A percentile compares a stretch with the other conserved stretches of the same genome.
phyloP scores from a whole-genome alignment of 2,888 invertebrate species.

The Latrodectus elegans region DNA sequence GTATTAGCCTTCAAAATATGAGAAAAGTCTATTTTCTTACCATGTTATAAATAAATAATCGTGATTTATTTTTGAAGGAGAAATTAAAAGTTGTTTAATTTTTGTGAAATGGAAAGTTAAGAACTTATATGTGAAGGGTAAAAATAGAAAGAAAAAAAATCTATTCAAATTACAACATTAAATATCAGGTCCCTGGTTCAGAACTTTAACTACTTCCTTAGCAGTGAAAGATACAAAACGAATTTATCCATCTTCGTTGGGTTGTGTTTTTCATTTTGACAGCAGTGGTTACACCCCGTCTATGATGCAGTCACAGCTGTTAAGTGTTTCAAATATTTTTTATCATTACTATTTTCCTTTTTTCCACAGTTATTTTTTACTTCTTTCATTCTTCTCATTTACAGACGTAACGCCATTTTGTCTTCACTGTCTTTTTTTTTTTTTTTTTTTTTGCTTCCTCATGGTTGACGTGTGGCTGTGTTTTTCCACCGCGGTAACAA shows the following conservation, averaged over 20 bases:
- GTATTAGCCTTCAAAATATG: no score
- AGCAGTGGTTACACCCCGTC: slow-evolving; percentile 44
- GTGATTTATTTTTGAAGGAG: no score
- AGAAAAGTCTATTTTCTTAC: no score
- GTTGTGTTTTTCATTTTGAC: slow-evolving; percentile 44
- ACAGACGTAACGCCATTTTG: not conserved
- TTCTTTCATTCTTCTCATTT: not conserved
- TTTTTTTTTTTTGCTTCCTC: not conserved
- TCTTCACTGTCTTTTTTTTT: no score
- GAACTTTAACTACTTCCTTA: not conserved
- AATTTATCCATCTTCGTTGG: slow-evolving; percentile 29
- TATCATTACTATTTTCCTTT: slow-evolving; percentile 2
- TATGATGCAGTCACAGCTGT: slow-evolving; percentile 49
- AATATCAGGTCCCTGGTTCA: no score
- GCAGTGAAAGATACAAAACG: slow-evolving; percentile 6
- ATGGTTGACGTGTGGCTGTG: not conserved
- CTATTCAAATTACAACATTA: no score
- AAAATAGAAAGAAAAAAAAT: no score
- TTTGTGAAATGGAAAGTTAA: no score
- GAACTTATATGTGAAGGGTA: no score
- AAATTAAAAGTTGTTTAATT: no score
- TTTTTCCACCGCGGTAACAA: not conserved
- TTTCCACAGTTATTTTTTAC: not conserved
- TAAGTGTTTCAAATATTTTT: slow-evolving; percentile 24
- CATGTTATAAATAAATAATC: no score